A percentile compares a stretch with the other conserved stretches of the same genome.
Conservation (phyloP, 1,140 invertebrate genomes). For the Galendromus occidentalis region DNA sequence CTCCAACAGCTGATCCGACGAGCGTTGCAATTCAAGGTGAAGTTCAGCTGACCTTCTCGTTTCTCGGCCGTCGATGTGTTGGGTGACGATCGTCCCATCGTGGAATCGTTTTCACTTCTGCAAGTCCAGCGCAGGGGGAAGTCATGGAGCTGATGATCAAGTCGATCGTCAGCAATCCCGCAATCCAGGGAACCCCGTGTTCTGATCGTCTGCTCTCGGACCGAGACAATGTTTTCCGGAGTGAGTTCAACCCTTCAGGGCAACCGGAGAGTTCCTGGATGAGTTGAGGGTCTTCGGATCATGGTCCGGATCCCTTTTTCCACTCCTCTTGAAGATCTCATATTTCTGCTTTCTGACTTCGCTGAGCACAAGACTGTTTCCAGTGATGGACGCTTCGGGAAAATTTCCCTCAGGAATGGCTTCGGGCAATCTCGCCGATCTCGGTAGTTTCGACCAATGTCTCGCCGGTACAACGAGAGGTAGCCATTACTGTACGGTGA, state of each 20-base stretch:
- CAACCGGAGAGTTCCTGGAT: no score
- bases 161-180: neutral
- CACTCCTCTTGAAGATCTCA: no score
- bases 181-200: neutral
- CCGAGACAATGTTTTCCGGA: neutral
- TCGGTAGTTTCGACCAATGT: slow-evolving; percentile 4
- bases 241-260: neutral
- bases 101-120: no score
- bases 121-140: neutral
- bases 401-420: neutral
- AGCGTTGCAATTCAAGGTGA: no score
- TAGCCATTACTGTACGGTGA: neutral
- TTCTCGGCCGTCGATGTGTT: no score
- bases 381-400: slow-evolving; percentile 1
- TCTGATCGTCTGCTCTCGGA: neutral
- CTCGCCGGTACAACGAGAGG: neutral
- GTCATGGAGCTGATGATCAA: neutral
- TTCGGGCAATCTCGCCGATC: neutral
- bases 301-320: no score
- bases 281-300: no score
- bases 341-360: neutral
- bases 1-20: no score
- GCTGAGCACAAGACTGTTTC: neutral
- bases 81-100: no score
- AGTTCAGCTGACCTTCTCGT: no score